These are phyloP conservation scores for Pseudorasbora parva DNA, from an alignment of 2,113 vertebrate species.

Conservation along the genomic window DNA sequence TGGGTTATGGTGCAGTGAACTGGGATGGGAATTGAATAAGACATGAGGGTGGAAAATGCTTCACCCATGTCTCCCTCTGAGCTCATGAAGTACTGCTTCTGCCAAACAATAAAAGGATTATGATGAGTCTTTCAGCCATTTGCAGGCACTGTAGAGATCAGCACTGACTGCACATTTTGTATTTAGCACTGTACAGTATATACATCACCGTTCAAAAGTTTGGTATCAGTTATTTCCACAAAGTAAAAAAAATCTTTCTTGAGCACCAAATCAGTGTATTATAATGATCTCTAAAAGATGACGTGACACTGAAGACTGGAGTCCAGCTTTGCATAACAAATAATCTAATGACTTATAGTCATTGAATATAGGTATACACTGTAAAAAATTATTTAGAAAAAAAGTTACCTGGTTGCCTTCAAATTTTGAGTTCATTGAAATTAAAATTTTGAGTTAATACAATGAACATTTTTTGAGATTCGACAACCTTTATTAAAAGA, in stretches of 20 bases:
- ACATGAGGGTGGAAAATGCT: slow-evolving; percentile 24
- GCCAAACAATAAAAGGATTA: slow-evolving; percentile 36
- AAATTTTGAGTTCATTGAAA: too few species aligned
- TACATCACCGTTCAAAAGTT: too few species aligned
- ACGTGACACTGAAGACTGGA: neutral
- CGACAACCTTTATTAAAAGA: too few species aligned
- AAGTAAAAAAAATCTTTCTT: too few species aligned
- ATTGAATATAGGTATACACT: neutral
- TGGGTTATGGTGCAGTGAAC: slow-evolving; percentile 14
- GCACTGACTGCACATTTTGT: neutral
- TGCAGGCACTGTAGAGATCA: neutral
- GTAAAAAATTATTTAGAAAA: too few species aligned
- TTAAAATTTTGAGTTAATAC: too few species aligned
- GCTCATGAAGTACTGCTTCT: neutral
- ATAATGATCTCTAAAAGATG: neutral
- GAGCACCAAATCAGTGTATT: neutral
- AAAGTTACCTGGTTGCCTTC: too few species aligned
- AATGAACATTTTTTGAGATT: too few species aligned
- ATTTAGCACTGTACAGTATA: neutral
- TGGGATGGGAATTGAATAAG: slow-evolving; percentile 8
- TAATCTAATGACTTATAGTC: neutral
- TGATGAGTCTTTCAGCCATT: neutral
- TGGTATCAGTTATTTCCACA: neutral
- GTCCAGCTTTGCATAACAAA: neutral
- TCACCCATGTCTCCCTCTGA: neutral